A percentile compares a stretch with the other conserved stretches of the same genome.
These are phyloP conservation scores for Sebastes cheni DNA, from an alignment of 2,797 vertebrate genomes.

Conservation along the genomic window DNA sequence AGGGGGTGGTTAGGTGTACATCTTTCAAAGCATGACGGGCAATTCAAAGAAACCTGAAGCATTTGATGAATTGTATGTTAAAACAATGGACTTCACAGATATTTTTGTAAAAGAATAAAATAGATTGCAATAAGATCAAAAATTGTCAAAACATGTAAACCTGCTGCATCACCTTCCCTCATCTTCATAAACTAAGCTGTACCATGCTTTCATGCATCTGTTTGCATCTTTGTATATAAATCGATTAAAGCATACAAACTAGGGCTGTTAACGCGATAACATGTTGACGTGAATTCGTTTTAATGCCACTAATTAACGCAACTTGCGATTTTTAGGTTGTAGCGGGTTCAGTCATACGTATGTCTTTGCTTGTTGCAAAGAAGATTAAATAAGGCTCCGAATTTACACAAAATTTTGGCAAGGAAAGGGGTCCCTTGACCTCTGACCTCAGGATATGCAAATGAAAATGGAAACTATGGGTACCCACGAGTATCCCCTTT, in stretches of 20 bases:
- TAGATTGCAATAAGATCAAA: background rate
- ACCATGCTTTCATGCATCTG: background rate
- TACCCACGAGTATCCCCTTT: too few species aligned
- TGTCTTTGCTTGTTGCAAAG: background rate
- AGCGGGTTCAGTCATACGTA: background rate
- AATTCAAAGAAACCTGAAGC: conserved; percentile 24
- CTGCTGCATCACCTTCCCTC: background rate
- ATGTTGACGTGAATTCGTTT: accelerated
- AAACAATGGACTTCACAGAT: background rate
- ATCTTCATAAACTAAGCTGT: background rate
- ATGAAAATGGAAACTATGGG: too few species aligned
- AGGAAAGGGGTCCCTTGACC: too few species aligned
- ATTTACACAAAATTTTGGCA: too few species aligned
- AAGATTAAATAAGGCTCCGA: too few species aligned
- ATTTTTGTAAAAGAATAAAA: background rate
- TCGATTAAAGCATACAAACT: background rate
- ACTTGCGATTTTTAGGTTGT: background rate
- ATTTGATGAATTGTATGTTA: background rate
- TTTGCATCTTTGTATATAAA: background rate
- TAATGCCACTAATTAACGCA: background rate
- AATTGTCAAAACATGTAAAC: background rate
- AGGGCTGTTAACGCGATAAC: too few species aligned
- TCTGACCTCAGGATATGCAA: too few species aligned
- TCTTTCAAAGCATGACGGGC: conserved; percentile 30
- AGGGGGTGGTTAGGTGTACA: conserved; percentile 14